phyloP scores from a whole-genome alignment of 2,113 vertebrate genomes.

The Salvelinus sp. region DNA sequence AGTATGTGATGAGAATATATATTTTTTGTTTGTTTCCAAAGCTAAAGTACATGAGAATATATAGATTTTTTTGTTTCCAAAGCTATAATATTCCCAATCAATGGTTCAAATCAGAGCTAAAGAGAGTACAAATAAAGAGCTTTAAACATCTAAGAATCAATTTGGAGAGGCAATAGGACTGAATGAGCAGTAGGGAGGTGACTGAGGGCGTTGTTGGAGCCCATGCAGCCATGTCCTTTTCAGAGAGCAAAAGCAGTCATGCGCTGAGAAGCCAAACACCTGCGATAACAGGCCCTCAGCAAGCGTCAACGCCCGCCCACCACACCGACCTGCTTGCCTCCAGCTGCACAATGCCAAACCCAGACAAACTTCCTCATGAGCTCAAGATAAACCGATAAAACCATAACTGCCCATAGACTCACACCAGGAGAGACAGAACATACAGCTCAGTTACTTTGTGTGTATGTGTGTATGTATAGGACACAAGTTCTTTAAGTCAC shows the following conservation, averaged over 20 bases:
- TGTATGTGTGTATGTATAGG: conserved; percentile 31
- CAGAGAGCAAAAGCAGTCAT: conserved; percentile 9
- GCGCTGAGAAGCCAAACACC: conserved; percentile 18
- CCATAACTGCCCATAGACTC: not conserved
- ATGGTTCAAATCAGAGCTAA: no score
- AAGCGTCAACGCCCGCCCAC: not conserved
- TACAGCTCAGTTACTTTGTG: conserved; percentile 11
- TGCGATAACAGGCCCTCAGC: conserved; percentile 1
- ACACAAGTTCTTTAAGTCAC: conserved; percentile 44
- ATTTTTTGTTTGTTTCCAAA: no score
- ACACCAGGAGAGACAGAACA: conserved; percentile 5
- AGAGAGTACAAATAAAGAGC: no score
- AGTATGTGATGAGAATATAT: no score
- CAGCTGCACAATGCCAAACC: not conserved
- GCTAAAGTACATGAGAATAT: no score
- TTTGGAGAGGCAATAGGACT: no score
- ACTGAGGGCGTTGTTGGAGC: not conserved
- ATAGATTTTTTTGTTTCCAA: no score
- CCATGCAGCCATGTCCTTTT: not conserved
- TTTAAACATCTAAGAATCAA: no score
- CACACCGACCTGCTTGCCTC: not conserved
- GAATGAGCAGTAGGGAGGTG: not conserved
- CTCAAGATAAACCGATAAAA: not conserved
- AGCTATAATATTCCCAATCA: no score
- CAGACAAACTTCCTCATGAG: conserved; percentile 13